Conservation (phyloP, 2,888 invertebrate genomes). For the Drosophila ustulata region DNA sequence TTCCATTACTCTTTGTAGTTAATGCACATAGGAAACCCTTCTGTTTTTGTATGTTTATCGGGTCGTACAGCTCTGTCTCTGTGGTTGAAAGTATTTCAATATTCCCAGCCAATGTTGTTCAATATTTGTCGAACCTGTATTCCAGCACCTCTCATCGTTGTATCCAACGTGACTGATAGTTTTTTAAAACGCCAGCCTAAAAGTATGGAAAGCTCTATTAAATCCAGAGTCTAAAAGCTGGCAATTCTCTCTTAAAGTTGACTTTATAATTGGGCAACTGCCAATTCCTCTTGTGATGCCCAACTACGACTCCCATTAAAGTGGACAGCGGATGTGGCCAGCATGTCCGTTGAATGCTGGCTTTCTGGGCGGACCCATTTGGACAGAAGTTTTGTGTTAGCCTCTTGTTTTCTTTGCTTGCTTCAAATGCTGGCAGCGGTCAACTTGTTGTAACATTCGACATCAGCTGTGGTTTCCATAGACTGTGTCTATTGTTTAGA, state of each 20-base stretch:
- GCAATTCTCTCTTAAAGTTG: conserved; percentile 12
- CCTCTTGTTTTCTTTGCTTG: conserved; percentile 20
- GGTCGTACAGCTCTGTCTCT: background rate
- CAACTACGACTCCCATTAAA: background rate
- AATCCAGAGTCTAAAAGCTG: conserved; percentile 5
- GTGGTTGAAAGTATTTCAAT: conserved; percentile 64
- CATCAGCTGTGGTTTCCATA: conserved; percentile 3
- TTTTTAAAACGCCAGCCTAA: conserved; percentile 17
- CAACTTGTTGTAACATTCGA: conserved; percentile 15
- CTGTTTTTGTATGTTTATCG: conserved; percentile 10
- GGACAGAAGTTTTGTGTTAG: conserved; percentile 18
- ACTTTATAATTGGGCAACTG: conserved; percentile 1
- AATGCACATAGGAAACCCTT: background rate
- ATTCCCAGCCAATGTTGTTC: conserved; percentile 69
- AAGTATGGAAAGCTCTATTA: conserved; percentile 17
- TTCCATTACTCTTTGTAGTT: background rate
- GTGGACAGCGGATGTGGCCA: conserved; percentile 24
- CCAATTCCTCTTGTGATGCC: background rate
- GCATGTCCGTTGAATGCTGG: conserved; percentile 9
- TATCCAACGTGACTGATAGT: conserved; percentile 10
- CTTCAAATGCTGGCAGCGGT: conserved; percentile 4
- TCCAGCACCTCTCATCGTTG: background rate
- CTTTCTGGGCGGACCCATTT: conserved; percentile 13
- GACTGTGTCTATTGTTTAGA: conserved; percentile 3
- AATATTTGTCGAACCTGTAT: conserved; percentile 59